phyloP scores from a whole-genome alignment of 2,888 invertebrate species.

The Lamellibrachia columna region DNA sequence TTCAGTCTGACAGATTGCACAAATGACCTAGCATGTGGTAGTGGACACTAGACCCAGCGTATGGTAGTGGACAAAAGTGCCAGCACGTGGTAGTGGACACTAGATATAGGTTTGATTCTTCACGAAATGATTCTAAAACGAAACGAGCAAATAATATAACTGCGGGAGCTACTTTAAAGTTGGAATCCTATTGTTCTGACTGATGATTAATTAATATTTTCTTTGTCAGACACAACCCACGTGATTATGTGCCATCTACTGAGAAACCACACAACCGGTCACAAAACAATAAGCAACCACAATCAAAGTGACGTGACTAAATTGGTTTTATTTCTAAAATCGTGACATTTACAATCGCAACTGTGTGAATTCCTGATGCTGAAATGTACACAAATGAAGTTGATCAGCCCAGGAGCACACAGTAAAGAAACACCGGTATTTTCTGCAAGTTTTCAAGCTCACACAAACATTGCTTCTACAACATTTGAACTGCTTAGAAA shows the following conservation, averaged over 20 bases:
- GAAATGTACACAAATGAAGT: constrained; percentile 12
- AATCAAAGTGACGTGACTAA: background rate
- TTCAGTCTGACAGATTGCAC: no score
- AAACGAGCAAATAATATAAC: no score
- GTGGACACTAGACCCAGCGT: no score
- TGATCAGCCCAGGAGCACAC: background rate
- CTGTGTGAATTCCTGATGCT: constrained; percentile 3
- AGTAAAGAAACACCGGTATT: constrained; percentile 16
- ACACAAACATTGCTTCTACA: constrained; percentile 9
- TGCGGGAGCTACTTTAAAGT: no score
- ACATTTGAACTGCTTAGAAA: constrained; percentile 10
- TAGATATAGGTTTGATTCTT: no score
- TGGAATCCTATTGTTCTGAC: background rate
- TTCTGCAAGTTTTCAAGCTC: background rate
- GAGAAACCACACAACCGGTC: background rate
- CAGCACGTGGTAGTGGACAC: no score
- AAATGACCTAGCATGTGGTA: no score
- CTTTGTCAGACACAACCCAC: no score
- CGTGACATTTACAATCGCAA: constrained; percentile 10
- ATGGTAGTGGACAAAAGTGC: no score
- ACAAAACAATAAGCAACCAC: background rate
- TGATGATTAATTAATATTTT: no score
- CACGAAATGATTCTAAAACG: no score
- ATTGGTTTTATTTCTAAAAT: constrained; percentile 13
- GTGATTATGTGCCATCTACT: background rate